Percentiles rank a stretch among this genome's conserved stretches.
Evolutionary conservation across 2,797 vertebrate species (phyloP).

Genomic region (Neomorphus geoffroyi): DNA sequence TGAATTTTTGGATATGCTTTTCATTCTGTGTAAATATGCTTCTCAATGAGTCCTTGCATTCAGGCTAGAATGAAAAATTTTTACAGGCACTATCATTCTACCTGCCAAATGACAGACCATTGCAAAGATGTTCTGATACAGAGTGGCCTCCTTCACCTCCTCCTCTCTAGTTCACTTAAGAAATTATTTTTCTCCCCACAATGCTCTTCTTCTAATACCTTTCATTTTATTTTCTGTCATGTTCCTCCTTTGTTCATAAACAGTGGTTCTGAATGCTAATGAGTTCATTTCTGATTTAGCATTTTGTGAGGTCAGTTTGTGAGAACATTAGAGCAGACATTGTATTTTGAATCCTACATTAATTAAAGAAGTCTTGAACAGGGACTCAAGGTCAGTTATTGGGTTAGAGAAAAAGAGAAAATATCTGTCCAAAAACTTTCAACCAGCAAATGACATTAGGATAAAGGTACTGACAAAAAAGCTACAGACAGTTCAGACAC

Average conservation of each 20-base stretch:
- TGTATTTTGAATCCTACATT: neutral
- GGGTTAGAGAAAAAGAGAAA: neutral
- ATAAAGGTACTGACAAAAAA: neutral
- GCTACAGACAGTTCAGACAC: neutral
- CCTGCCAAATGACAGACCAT: neutral
- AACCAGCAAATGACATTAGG: neutral
- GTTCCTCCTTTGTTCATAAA: constrained; percentile 12
- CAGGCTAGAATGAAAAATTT: neutral
- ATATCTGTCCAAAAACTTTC: neutral
- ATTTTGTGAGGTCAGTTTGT: constrained; percentile 44
- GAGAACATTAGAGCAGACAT: neutral
- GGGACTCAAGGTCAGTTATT: neutral
- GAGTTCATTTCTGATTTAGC: constrained; percentile 27
- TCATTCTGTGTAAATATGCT: neutral
- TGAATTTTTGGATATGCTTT: neutral
- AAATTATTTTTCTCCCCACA: constrained; percentile 35
- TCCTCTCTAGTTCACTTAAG: constrained; percentile 42
- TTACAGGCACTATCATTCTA: neutral
- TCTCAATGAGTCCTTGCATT: neutral
- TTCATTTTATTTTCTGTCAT: constrained; percentile 43
- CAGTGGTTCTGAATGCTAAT: constrained; percentile 45
- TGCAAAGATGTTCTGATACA: constrained; percentile 19
- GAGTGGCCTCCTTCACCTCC: constrained; percentile 9
- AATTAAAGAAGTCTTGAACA: constrained; percentile 21
- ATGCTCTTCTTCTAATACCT: constrained; percentile 40